These are phyloP conservation scores for Parauchenoglanis ngamensis DNA, from an alignment of 2,797 vertebrate species.

Conservation along the genomic window DNA sequence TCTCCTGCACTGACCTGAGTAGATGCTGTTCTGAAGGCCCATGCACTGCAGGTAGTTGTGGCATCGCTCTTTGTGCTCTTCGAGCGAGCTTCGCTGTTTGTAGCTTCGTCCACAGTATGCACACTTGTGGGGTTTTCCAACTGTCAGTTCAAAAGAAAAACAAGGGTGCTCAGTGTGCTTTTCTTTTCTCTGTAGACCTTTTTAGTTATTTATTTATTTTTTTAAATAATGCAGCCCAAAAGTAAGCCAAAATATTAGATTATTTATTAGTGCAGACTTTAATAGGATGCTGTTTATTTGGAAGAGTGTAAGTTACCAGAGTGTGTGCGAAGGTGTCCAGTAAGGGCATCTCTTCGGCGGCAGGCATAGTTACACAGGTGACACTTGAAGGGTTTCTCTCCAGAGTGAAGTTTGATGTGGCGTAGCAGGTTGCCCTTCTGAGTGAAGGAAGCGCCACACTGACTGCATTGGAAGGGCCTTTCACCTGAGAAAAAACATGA, in stretches of 20 bases:
- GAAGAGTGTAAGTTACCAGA: constrained; percentile 79
- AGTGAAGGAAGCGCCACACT: constrained; percentile 97
- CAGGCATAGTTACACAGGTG: constrained; percentile 98
- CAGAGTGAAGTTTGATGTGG: constrained; percentile 97
- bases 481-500: constrained; percentile 79
- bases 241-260: not conserved
- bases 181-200: not conserved
- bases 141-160: constrained; percentile 68
- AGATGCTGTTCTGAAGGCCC: constrained; percentile 91
- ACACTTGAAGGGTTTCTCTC: constrained; percentile 99
- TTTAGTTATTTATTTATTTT: not conserved
- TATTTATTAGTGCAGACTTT: not conserved
- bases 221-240: not conserved
- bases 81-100: constrained; percentile 96
- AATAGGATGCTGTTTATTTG: not conserved
- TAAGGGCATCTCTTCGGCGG: constrained; percentile 95
- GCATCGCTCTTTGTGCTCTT: constrained; percentile 98
- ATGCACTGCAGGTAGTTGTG: constrained; percentile 98
- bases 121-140: constrained; percentile 98
- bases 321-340: constrained; percentile 94
- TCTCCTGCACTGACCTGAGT: constrained; percentile 82
- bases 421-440: constrained; percentile 98
- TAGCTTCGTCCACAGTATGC: constrained; percentile 98
- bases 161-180: not conserved
- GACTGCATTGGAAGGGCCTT: constrained; percentile 96